Percentiles rank a stretch among this genome's conserved stretches.
Evolutionary conservation across 2,113 vertebrate genomes (phyloP).

Genomic region (Columba livia): DNA sequence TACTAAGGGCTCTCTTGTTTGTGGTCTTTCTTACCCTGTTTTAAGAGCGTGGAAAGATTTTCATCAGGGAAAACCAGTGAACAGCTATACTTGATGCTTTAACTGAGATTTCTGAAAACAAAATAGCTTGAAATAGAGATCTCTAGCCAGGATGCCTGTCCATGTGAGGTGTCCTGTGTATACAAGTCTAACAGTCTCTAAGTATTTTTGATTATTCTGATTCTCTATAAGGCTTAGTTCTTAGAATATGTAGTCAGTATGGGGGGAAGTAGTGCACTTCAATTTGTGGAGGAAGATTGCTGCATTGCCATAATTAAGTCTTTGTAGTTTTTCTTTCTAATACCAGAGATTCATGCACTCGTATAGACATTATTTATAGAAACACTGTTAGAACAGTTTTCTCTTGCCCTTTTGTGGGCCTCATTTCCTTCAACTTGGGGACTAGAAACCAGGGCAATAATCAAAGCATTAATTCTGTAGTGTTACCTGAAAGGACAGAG

Average conservation of each 20-base stretch:
- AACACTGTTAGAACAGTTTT: constrained; percentile 5
- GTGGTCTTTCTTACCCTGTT: background rate
- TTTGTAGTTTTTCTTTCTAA: constrained; percentile 26
- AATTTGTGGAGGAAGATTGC: background rate
- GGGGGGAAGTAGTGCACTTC: background rate
- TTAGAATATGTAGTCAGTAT: background rate
- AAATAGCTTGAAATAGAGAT: background rate
- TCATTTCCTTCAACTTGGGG: constrained; percentile 11
- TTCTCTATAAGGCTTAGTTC: background rate
- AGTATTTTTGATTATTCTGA: background rate
- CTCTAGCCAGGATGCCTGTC: background rate
- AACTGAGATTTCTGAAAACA: background rate
- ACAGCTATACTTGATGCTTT: background rate
- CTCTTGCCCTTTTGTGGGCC: constrained; percentile 47
- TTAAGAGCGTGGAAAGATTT: background rate
- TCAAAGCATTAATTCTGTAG: constrained; percentile 18
- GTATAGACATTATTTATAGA: constrained; percentile 41
- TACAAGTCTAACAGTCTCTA: background rate
- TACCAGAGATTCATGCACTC: background rate
- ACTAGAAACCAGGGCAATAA: background rate
- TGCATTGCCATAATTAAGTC: background rate
- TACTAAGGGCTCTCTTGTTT: background rate
- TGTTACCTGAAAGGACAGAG: constrained; percentile 14
- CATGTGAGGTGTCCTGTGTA: background rate
- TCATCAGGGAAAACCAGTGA: background rate